Evolutionary conservation across 2,888 invertebrate genomes (phyloP).

Genomic region (Amitus sp.): DNA sequence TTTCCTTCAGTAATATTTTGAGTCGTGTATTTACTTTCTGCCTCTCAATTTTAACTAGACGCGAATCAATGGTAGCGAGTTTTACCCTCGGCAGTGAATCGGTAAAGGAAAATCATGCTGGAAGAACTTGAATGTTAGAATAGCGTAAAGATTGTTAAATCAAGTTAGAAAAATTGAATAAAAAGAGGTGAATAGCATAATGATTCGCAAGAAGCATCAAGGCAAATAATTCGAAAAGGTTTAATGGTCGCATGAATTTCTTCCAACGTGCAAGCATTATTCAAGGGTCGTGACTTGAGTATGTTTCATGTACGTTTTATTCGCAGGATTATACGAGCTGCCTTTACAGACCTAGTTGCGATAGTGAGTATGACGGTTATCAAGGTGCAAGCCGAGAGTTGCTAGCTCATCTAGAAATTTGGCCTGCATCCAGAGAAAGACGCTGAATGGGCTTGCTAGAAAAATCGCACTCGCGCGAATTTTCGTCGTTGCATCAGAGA

Average conservation of each 20-base stretch:
- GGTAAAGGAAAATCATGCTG: too few species aligned
- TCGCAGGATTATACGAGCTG: constrained; percentile 24
- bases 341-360: constrained; percentile 19
- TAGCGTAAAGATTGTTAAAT: too few species aligned
- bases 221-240: constrained; percentile 51
- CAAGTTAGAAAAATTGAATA: too few species aligned
- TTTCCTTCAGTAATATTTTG: too few species aligned
- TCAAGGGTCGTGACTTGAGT: constrained; percentile 47
- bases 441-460: constrained; percentile 63
- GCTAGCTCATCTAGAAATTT: constrained; percentile 55
- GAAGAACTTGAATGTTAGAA: too few species aligned
- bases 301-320: constrained; percentile 31
- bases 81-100: too few species aligned
- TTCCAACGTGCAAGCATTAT: constrained; percentile 49
- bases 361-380: constrained; percentile 34
- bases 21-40: too few species aligned
- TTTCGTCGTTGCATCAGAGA: constrained; percentile 32
- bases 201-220: constrained; percentile 46
- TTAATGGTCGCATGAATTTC: constrained; percentile 52
- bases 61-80: too few species aligned
- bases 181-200: too few species aligned
- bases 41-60: too few species aligned
- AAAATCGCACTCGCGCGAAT: constrained; percentile 49
- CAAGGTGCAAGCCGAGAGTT: constrained; percentile 37
- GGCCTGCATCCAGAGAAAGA: constrained; percentile 60